Conservation (phyloP, 2,113 vertebrate genomes). For the Oncorhynchus kisutch region DNA sequence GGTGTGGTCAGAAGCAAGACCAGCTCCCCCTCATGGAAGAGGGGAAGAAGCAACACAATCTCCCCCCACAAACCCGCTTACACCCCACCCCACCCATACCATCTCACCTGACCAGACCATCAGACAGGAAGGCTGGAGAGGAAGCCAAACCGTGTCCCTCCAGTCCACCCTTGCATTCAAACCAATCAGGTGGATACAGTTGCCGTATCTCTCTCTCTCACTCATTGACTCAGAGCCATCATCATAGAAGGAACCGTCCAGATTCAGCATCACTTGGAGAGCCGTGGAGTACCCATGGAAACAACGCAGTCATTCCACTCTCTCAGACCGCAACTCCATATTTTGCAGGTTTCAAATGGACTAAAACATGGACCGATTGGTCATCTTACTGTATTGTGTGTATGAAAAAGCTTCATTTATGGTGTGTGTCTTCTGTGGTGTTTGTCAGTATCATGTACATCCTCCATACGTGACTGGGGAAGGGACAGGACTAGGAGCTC, state of each 20-base stretch:
- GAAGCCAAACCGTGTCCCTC: not conserved
- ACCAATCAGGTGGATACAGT: not conserved
- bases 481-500: not conserved
- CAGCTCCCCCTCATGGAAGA: slow-evolving; percentile 14
- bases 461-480: not conserved
- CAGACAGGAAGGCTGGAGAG: slow-evolving; percentile 1
- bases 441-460: slow-evolving; percentile 4
- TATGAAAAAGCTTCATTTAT: not conserved
- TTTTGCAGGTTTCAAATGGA: slow-evolving; percentile 41
- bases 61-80: not conserved
- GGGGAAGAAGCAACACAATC: not conserved
- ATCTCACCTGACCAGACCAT: slow-evolving; percentile 24
- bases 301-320: not conserved
- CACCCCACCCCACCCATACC: not conserved
- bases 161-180: slow-evolving; percentile 12
- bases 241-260: not conserved
- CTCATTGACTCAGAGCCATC: slow-evolving; percentile 10
- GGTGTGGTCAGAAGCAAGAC: slow-evolving; percentile 65
- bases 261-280: not conserved
- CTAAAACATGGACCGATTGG: slow-evolving; percentile 9
- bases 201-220: not conserved
- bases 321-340: slow-evolving; percentile 19
- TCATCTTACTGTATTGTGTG: slow-evolving; percentile 18
- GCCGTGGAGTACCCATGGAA: not conserved
- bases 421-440: not conserved